Evolutionary conservation across 1,140 invertebrate genomes (phyloP).

Genomic region (Drosophila nikananu): DNA sequence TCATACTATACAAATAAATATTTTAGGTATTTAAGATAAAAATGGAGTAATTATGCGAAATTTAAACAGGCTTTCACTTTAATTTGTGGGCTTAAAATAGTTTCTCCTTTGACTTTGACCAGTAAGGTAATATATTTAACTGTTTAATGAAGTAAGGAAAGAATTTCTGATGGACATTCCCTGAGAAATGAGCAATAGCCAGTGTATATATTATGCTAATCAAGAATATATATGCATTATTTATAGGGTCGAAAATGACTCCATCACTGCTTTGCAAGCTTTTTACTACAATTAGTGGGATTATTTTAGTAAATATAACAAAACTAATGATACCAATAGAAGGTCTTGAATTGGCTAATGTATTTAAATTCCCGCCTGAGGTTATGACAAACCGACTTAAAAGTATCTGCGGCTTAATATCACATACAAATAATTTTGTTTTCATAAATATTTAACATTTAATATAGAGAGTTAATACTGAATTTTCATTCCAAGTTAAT

Average conservation of each 20-base stretch:
- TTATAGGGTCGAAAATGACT: too few species aligned
- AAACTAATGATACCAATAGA: too few species aligned
- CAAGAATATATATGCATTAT: too few species aligned
- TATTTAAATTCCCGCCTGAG: background rate
- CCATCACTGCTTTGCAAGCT: too few species aligned
- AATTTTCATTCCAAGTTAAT: too few species aligned
- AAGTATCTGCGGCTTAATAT: background rate
- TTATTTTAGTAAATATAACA: background rate
- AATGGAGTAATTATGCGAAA: background rate
- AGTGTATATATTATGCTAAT: too few species aligned
- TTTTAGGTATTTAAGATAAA: background rate
- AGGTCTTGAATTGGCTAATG: background rate
- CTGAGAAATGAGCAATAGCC: too few species aligned
- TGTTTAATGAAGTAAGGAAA: background rate
- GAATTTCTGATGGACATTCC: background rate
- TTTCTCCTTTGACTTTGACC: background rate
- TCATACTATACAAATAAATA: background rate
- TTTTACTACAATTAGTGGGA: too few species aligned
- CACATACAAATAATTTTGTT: background rate
- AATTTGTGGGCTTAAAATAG: background rate
- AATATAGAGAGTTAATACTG: too few species aligned
- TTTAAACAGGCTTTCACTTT: background rate
- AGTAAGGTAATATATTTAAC: background rate
- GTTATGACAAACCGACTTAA: background rate
- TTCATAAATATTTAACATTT: background rate